These are phyloP conservation scores for Periophthalmus modestus DNA, from an alignment of 2,113 vertebrate species.

Conservation along the genomic window DNA sequence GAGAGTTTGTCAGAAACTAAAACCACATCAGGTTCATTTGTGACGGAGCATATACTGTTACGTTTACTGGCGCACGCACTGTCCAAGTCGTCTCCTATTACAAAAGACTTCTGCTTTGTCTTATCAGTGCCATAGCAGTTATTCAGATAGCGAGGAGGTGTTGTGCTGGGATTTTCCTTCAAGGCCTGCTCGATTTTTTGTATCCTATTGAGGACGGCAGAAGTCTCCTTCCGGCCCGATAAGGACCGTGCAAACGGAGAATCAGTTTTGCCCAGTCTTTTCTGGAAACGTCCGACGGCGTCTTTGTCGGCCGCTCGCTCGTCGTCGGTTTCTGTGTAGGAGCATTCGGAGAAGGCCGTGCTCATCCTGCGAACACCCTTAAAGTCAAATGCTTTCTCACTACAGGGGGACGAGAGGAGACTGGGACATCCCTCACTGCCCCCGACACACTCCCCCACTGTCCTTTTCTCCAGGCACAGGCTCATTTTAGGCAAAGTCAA, in stretches of 20 bases:
- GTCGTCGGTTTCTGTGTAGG: constrained; percentile 91
- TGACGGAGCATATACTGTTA: constrained; percentile 76
- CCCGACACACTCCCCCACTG: constrained; percentile 76
- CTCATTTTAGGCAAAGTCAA: constrained; percentile 85
- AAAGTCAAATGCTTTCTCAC: constrained; percentile 93
- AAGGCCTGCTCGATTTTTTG: constrained; percentile 96
- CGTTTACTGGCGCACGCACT: constrained; percentile 76
- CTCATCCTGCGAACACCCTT: constrained; percentile 94
- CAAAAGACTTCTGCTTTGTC: constrained; percentile 82
- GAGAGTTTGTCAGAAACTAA: constrained; percentile 80
- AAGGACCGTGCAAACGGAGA: constrained; percentile 80
- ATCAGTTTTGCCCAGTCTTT: constrained; percentile 82
- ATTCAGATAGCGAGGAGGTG: constrained; percentile 90
- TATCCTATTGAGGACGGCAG: constrained; percentile 94
- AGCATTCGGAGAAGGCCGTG: constrained; percentile 94
- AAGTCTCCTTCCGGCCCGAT: constrained; percentile 86
- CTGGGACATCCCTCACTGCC: constrained; percentile 91
- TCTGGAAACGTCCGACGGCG: constrained; percentile 83
- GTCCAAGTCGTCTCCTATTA: constrained; percentile 79
- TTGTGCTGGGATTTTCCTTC: constrained; percentile 89
- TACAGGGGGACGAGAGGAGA: constrained; percentile 88
- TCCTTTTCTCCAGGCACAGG: constrained; percentile 85
- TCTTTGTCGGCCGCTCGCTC: constrained; percentile 85
- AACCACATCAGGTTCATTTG: constrained; percentile 81
- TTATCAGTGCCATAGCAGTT: constrained; percentile 93